Base-by-base conservation (phyloP, 2,888 invertebrate species). In the Flexamia atlantica region DNA sequence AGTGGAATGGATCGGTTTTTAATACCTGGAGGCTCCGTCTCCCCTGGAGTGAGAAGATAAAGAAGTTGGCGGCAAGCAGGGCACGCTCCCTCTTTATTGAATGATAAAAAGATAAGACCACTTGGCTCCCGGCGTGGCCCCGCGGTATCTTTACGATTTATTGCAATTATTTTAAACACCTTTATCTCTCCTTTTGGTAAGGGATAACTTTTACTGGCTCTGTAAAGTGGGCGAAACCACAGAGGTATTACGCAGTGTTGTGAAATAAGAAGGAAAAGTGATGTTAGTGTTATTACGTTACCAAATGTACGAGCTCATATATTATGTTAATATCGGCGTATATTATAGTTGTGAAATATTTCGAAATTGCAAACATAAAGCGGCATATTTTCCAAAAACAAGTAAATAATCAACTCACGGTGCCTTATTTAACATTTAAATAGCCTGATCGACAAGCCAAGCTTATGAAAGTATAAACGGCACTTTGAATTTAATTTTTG, bases 41-140 rank as follows among this genome's bases (percentile, higher is more conserved):
- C 72, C 72, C 23, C n/a, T 76, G 46, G 50, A 76, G 46, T 50
- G 50, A 50, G 30, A 76, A 76, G 76, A 76, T 76, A 76, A 76
- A 76, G 50, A 42, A 76, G 76, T 76, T 76, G 50, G 30, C n/a
- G n/a, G 72, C 36, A 76, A 23, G 42, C 76, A 76, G 40, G 76
- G 76, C 76, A 76, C 76, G 76, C 76, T 50, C 50, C 46, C 76
- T 25, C 50, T 76, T 76, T 50, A 76, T 76, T 76, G 76, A 76
- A 76, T 76, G 76, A 76, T 76, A 76, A 76, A 50, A 50, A 76
- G 76, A 76, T 76, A 76, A 76, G 76, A 76, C 76, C 76, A 17
- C 40, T 70, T 46, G 76, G 42, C 76, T 28, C 50, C 0, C 7
- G 76, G 50, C 76, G 76, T 76, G 46, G 76, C 20, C 10, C 12